phyloP scores from a whole-genome alignment of 2,113 vertebrate species.

The Cheilinus undulatus region DNA sequence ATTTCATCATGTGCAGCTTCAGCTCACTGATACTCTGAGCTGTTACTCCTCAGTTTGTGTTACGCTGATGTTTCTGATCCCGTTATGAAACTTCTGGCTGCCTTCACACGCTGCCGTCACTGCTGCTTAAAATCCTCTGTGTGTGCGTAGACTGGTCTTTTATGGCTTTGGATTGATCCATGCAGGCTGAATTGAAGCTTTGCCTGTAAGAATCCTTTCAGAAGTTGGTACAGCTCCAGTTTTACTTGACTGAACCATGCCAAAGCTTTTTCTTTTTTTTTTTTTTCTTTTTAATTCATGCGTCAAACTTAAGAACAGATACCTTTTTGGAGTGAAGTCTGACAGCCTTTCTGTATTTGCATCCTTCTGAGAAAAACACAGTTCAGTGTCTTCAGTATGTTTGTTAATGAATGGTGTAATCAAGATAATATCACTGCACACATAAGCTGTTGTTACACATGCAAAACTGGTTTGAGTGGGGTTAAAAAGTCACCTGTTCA shows the following conservation, averaged over 20 bases:
- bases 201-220: background rate
- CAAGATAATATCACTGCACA: too few species aligned
- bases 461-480: too few species aligned
- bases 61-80: conserved; percentile 1
- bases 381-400: too few species aligned
- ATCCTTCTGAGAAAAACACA: too few species aligned
- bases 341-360: too few species aligned
- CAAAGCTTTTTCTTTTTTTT: too few species aligned
- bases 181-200: background rate
- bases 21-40: background rate
- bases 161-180: background rate
- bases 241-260: background rate
- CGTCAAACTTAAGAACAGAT: background rate
- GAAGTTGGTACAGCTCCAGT: background rate
- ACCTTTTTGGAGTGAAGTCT: background rate
- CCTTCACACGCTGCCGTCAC: background rate
- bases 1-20: background rate
- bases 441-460: too few species aligned
- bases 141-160: background rate
- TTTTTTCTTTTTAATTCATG: too few species aligned
- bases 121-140: background rate
- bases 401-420: too few species aligned
- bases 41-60: background rate
- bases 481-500: too few species aligned
- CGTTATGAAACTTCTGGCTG: conserved; percentile 8